Percentiles rank a stretch among this genome's conserved stretches.
These are phyloP conservation scores for Condylura cristata DNA, from an alignment of 2,113 vertebrate genomes.

Conservation along the genomic window DNA sequence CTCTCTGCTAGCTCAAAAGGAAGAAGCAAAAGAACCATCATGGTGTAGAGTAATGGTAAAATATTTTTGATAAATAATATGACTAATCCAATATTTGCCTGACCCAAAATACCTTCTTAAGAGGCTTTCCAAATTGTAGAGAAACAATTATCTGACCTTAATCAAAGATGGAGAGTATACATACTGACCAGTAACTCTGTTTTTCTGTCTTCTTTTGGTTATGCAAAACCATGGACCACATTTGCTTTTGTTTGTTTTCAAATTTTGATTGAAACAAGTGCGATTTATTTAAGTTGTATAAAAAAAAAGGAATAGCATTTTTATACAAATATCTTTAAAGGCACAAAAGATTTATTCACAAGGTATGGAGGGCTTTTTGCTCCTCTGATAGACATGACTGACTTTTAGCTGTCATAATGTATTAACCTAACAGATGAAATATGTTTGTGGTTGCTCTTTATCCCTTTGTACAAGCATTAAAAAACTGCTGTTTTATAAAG, in stretches of 20 bases:
- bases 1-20: not conserved
- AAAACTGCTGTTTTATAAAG: slow-evolving; percentile 90
- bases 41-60: slow-evolving; percentile 55
- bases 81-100: slow-evolving; percentile 10
- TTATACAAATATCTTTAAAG: slow-evolving; percentile 89
- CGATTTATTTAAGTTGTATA: slow-evolving; percentile 84
- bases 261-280: slow-evolving; percentile 82
- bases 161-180: slow-evolving; percentile 74
- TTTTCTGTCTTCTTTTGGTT: slow-evolving; percentile 78
- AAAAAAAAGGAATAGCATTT: slow-evolving; percentile 83
- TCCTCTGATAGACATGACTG: slow-evolving; percentile 87
- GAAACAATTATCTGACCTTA: slow-evolving; percentile 35
- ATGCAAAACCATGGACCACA: slow-evolving; percentile 51
- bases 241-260: slow-evolving; percentile 58
- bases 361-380: slow-evolving; percentile 83
- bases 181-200: slow-evolving; percentile 76
- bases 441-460: slow-evolving; percentile 90
- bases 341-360: slow-evolving; percentile 89
- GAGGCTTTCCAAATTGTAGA: slow-evolving; percentile 43
- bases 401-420: slow-evolving; percentile 89
- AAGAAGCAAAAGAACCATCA: slow-evolving; percentile 60
- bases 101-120: slow-evolving; percentile 53
- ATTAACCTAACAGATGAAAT: slow-evolving; percentile 90
- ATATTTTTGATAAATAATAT: slow-evolving; percentile 22
- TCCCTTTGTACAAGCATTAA: slow-evolving; percentile 91